A percentile compares a stretch with the other conserved stretches of the same genome.
Conservation (phyloP, 92 coral and sea anemone species). For the Bergia puertoricense region DNA sequence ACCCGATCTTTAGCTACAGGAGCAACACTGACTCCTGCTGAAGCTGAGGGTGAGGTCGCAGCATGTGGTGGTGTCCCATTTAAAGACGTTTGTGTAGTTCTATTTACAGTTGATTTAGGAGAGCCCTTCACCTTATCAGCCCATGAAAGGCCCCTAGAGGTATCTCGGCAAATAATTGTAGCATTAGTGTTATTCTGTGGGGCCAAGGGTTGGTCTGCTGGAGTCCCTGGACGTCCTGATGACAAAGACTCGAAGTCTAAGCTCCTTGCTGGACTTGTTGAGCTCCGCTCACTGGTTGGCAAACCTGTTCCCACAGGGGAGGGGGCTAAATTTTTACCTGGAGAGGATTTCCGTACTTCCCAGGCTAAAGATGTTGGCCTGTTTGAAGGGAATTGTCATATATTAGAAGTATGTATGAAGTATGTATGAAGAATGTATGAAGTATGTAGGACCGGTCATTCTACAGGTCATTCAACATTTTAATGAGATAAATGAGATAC, state of each 20-base stretch:
- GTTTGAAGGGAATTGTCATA: background rate
- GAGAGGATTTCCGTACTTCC: conserved; percentile 97
- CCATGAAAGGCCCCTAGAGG: conserved; percentile 74
- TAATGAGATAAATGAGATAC: too few species aligned
- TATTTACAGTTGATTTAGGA: conserved; percentile 46
- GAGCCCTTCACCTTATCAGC: conserved; percentile 95
- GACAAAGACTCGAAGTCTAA: conserved; percentile 69
- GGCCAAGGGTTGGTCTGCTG: conserved; percentile 52
- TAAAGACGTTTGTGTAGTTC: conserved; percentile 46
- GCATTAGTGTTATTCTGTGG: conserved; percentile 38
- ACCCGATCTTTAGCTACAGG: conserved; percentile 1
- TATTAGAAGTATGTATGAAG: background rate
- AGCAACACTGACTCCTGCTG: background rate
- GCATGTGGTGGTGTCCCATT: conserved; percentile 37
- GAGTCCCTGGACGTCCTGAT: conserved; percentile 37
- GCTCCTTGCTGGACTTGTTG: conserved; percentile 76
- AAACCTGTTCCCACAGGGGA: conserved; percentile 77
- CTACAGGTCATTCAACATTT: too few species aligned
- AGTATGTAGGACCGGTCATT: too few species aligned
- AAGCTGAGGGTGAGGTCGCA: background rate
- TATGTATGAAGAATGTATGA: too few species aligned
- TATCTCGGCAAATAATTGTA: conserved; percentile 35
- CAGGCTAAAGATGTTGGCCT: conserved; percentile 99
- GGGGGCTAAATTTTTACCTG: conserved; percentile 89
- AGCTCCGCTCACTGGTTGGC: conserved; percentile 54